Percentiles rank a stretch among this genome's conserved stretches.
Conservation (phyloP, 2,888 invertebrate genomes). For the Trachelus stipa region DNA sequence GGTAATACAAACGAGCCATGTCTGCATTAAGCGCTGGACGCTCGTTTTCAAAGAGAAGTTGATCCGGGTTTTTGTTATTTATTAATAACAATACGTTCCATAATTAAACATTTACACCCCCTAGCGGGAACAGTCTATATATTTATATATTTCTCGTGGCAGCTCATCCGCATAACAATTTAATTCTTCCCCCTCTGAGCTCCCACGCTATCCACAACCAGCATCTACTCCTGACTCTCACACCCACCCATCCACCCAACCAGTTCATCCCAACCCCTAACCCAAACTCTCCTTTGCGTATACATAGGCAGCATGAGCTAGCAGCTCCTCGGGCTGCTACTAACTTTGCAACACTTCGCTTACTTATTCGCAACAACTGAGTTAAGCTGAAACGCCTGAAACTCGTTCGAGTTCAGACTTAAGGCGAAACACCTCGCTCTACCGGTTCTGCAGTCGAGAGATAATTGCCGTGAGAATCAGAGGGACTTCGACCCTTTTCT, state of each 20-base stretch:
- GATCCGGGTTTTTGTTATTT: conserved; percentile 30
- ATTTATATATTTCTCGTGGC: conserved; percentile 49
- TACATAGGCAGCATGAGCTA: no score
- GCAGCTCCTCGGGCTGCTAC: neutral
- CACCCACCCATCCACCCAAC: conserved; percentile 3
- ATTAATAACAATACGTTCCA: conserved; percentile 50
- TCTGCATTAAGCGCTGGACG: no score
- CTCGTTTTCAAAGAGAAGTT: neutral
- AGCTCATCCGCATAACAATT: conserved; percentile 64
- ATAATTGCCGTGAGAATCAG: conserved; percentile 47
- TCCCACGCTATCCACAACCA: no score
- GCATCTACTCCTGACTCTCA: neutral
- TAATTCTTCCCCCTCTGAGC: conserved; percentile 49
- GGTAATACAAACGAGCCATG: no score
- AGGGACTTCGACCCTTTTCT: conserved; percentile 20
- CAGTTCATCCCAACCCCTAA: no score
- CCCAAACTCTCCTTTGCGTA: no score
- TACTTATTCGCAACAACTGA: conserved; percentile 66
- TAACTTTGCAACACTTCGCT: conserved; percentile 65
- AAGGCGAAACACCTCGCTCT: conserved; percentile 50
- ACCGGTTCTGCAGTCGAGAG: conserved; percentile 50
- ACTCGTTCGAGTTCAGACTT: conserved; percentile 56
- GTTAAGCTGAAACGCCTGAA: conserved; percentile 49
- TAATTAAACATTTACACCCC: conserved; percentile 61
- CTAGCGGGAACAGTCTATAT: conserved; percentile 44